Conservation (phyloP, 2,888 invertebrate species). For the Belgica antarctica region DNA sequence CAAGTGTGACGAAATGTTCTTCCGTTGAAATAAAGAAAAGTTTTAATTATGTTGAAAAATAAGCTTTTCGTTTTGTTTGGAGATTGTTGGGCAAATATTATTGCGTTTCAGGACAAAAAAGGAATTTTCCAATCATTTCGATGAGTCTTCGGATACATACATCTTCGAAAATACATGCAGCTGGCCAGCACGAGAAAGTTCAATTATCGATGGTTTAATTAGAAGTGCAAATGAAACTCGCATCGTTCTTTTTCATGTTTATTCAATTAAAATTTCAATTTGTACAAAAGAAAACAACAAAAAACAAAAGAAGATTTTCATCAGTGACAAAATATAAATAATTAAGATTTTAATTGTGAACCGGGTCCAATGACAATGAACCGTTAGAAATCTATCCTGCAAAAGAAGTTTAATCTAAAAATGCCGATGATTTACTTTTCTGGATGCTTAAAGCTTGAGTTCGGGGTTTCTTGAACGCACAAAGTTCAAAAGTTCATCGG, state of each 20-base stretch:
- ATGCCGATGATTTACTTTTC: not conserved
- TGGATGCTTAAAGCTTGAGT: slow-evolving; percentile 68
- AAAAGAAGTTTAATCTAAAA: slow-evolving; percentile 12
- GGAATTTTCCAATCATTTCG: not conserved
- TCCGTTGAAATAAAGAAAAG: not conserved
- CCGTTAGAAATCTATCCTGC: too few species aligned
- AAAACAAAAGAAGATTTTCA: slow-evolving; percentile 8
- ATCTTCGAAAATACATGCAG: too few species aligned
- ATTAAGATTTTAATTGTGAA: too few species aligned
- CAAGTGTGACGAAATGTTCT: not conserved
- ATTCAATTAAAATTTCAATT: slow-evolving; percentile 1
- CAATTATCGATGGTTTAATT: too few species aligned
- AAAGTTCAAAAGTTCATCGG: slow-evolving; percentile 84
- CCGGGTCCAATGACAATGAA: too few species aligned
- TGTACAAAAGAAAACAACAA: slow-evolving; percentile 20
- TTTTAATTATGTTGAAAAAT: slow-evolving; percentile 15
- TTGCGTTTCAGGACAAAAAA: too few species aligned
- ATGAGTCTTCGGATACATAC: too few species aligned
- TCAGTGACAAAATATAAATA: slow-evolving; percentile 17
- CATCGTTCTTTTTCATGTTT: not conserved
- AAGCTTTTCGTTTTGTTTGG: not conserved
- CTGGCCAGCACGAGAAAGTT: too few species aligned
- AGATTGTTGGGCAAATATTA: slow-evolving; percentile 7
- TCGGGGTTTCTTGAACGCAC: slow-evolving; percentile 85
- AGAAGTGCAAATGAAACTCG: too few species aligned